Percentiles rank a stretch among this genome's conserved stretches.
Conservation (phyloP, 2,797 vertebrate species). For the Centroberyx gerrardi region DNA sequence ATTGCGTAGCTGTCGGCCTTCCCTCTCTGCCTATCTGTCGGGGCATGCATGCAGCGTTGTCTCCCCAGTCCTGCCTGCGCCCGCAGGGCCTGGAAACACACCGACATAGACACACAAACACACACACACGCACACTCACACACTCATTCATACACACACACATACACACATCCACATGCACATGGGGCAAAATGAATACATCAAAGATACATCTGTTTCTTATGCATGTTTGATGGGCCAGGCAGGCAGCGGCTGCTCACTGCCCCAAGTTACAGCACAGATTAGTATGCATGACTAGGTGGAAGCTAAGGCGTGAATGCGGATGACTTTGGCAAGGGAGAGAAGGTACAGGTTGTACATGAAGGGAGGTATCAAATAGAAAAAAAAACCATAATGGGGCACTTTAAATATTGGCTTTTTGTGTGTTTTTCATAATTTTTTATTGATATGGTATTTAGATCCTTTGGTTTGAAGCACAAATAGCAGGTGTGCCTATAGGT, state of each 20-base stretch:
- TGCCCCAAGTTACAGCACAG: slow-evolving; percentile 51
- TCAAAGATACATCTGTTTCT: slow-evolving; percentile 81
- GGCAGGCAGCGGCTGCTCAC: slow-evolving; percentile 69
- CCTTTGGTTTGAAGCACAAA: no score
- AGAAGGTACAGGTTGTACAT: slow-evolving; percentile 5
- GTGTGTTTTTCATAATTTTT: slow-evolving; percentile 2
- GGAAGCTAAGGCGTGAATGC: slow-evolving; percentile 34
- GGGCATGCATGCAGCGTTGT: slow-evolving; percentile 72
- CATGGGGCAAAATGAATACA: slow-evolving; percentile 66
- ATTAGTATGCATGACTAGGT: slow-evolving; percentile 64
- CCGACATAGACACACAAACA: slow-evolving; percentile 46
- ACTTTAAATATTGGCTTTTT: background rate
- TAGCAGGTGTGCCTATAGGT: no score
- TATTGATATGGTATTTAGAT: slow-evolving; percentile 1
- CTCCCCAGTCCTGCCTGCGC: slow-evolving; percentile 46
- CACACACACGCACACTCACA: slow-evolving; percentile 41
- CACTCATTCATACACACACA: slow-evolving; percentile 7
- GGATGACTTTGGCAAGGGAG: slow-evolving; percentile 20
- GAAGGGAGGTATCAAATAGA: slow-evolving; percentile 23
- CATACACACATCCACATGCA: slow-evolving; percentile 23
- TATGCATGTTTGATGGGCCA: slow-evolving; percentile 79
- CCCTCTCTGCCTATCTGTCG: slow-evolving; percentile 59
- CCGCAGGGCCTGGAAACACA: slow-evolving; percentile 62
- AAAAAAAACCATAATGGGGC: background rate
- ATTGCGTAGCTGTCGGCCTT: slow-evolving; percentile 34